Percentiles rank a stretch among this genome's conserved stretches.
Conservation (phyloP, 2,888 invertebrate genomes). For the Drosophila quinaria region DNA sequence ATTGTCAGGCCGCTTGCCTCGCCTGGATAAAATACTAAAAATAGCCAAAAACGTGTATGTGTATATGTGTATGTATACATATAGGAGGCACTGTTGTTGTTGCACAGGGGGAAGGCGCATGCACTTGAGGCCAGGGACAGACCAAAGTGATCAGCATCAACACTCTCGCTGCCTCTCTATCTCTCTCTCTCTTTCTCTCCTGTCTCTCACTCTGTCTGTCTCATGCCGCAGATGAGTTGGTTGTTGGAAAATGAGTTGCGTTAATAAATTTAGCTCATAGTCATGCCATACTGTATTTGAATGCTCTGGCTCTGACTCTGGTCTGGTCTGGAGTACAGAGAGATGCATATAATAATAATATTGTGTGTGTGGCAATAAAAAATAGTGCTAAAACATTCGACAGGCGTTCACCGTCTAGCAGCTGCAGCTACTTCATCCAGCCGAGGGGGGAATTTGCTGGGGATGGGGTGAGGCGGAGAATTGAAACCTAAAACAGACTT, state of each 20-base stretch:
- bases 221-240: conserved; percentile 53
- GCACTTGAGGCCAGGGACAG: conserved; percentile 65
- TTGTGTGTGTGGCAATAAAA: conserved; percentile 75
- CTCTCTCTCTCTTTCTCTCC: conserved; percentile 17
- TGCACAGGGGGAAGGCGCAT: conserved; percentile 23
- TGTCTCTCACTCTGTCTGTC: conserved; percentile 42
- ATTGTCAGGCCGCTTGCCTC: conserved; percentile 79
- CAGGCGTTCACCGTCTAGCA: conserved; percentile 56
- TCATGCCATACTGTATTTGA: conserved; percentile 47
- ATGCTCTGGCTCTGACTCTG: conserved; percentile 29
- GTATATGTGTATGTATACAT: conserved; percentile 9
- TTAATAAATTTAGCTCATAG: conserved; percentile 77
- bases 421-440: conserved; percentile 15
- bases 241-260: conserved; percentile 72
- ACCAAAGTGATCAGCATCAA: conserved; percentile 66
- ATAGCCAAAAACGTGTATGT: conserved; percentile 52
- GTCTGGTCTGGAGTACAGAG: conserved; percentile 1
- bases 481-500: conserved; percentile 75
- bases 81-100: conserved; percentile 1
- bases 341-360: conserved; percentile 5
- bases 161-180: conserved; percentile 47
- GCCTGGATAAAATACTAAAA: conserved; percentile 67
- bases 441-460: background rate
- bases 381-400: conserved; percentile 83
- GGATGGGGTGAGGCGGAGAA: conserved; percentile 15